Evolutionary conservation across 2,888 invertebrate genomes (phyloP).

Genomic region (Dimorphilus gyrociliatus): DNA sequence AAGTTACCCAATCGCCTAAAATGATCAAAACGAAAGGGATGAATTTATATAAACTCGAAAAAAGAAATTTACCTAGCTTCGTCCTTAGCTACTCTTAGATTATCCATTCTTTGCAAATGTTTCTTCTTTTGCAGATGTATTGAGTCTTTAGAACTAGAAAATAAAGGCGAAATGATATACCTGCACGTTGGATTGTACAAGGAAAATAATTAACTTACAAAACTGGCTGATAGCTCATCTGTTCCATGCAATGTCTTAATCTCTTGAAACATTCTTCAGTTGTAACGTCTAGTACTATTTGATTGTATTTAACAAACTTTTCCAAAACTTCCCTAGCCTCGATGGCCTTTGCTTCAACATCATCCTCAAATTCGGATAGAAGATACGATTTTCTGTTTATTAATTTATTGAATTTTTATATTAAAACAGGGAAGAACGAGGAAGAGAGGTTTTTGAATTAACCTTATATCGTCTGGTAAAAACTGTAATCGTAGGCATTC

Average conservation of each 20-base stretch:
- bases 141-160: conserved; percentile 29
- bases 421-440: no score
- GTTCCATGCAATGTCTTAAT: conserved; percentile 28
- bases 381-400: conserved; percentile 21
- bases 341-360: conserved; percentile 25
- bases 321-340: conserved; percentile 28
- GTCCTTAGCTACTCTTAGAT: conserved; percentile 22
- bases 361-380: conserved; percentile 27
- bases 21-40: conserved; percentile 2
- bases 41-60: conserved; percentile 1
- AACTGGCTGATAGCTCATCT: conserved; percentile 26
- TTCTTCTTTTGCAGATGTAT: conserved; percentile 27
- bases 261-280: conserved; percentile 25
- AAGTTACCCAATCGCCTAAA: conserved; percentile 29
- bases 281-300: conserved; percentile 26
- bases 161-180: not conserved
- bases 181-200: no score
- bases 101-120: conserved; percentile 24
- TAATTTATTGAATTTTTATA: not conserved
- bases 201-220: conserved; percentile 21
- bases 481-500: conserved; percentile 27
- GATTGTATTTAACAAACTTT: conserved; percentile 23
- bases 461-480: conserved; percentile 27
- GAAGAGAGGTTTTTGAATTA: no score
- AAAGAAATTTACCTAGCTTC: conserved; percentile 21